Base-by-base conservation (phyloP, 2,888 invertebrate genomes). In the Formica aserva region DNA sequence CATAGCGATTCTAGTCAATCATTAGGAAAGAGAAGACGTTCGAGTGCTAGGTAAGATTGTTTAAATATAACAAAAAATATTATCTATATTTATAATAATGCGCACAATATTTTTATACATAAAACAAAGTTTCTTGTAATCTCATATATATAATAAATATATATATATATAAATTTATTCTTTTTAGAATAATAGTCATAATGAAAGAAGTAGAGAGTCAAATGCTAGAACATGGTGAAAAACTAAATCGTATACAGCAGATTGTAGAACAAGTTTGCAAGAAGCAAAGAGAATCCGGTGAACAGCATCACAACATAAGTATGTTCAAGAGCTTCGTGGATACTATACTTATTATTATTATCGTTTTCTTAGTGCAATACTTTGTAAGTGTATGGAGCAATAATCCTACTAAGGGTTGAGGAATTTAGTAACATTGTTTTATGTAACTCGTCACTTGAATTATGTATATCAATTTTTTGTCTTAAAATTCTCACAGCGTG, bases 1-100 rank as follows among this genome's bases (percentile, higher is more conserved):
- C 95, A 95, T 86, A 95, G 96, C 4, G 96, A 96, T 92, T 96
- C 96, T 75, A 96, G 96, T 93, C 95, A 94, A 84, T 94, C 94
- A 26, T 86, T 94, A 74, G 93, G 94, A 41, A 94, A 94, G 90
- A 90, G 94, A 66, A 93, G 93, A 90, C 93, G 93, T 82, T 92
- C 94, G 60, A 83, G 90, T 1, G 87, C 92, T 77, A 93, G 93
- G 94, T 94, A 89, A 89, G 67, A 41, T 48, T 32, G 48, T 77
- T 55, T n/a, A 66, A 8, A 52, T 66, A n/a, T 38, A 66, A 60
- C 3, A 76, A 57, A 48, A 65, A n/a, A 71, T 55, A 15, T 69
- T 75, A 8, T 8, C 9, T 52, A 65, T 74, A 13, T 65, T 48
- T 48, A 29, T n/a, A 62, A 29, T 45, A 74, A 74, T 57, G 18